phyloP scores from a whole-genome alignment of 2,888 invertebrate genomes.

The Nemapogon koenigi region DNA sequence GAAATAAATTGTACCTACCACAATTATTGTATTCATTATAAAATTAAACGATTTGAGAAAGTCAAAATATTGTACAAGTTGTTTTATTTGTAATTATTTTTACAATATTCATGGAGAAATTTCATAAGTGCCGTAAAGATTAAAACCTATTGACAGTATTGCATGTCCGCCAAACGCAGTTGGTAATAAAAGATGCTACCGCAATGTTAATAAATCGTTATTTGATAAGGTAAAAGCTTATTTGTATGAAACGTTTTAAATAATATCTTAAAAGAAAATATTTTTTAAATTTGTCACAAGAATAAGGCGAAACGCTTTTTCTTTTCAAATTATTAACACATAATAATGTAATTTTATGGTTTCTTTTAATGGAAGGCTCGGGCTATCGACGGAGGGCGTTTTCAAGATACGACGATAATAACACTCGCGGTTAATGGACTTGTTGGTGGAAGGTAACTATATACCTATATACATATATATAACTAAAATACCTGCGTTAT shows the following conservation, averaged over 20 bases:
- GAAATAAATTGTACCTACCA: too few relatives aligned
- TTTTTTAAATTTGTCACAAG: slow-evolving; percentile 42
- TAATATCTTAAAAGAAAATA: slow-evolving; percentile 25
- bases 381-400: slow-evolving; percentile 45
- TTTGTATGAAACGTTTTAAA: slow-evolving; percentile 17
- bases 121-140: not conserved
- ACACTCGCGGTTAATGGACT: slow-evolving; percentile 52
- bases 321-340: slow-evolving; percentile 61
- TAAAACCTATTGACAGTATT: not conserved
- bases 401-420: slow-evolving; percentile 47
- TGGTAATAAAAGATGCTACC: slow-evolving; percentile 22
- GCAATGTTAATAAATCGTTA: slow-evolving; percentile 24
- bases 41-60: too few relatives aligned
- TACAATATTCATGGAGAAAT: too few relatives aligned
- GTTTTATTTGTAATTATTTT: too few relatives aligned
- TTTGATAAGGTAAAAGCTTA: slow-evolving; percentile 34
- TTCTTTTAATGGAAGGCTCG: slow-evolving; percentile 57
- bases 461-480: too few relatives aligned
- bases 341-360: slow-evolving; percentile 62
- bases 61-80: too few relatives aligned
- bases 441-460: slow-evolving; percentile 10
- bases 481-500: too few relatives aligned
- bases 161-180: not conserved
- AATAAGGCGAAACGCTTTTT: slow-evolving; percentile 35
- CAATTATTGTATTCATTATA: too few relatives aligned